Base-by-base conservation (phyloP, 1,140 invertebrate species). In the Hormaphis cornu region DNA sequence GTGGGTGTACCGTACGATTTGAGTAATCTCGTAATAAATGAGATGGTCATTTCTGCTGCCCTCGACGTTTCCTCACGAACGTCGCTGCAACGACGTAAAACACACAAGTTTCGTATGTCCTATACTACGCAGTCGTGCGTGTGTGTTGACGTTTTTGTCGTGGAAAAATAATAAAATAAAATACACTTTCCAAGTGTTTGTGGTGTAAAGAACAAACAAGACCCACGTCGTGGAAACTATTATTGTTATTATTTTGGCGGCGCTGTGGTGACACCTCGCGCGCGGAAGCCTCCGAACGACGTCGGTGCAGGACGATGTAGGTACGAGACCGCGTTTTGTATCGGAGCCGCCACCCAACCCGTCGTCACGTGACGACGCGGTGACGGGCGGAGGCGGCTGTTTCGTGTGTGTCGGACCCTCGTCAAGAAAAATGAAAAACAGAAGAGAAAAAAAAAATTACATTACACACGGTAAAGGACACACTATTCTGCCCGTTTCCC, bases 321-420 rank as follows among this genome's bases (percentile, higher is more conserved):
- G n/a, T n/a, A n/a, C n/a, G n/a, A n/a, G n/a, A n/a, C n/a, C n/a
- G n/a, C n/a, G n/a, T n/a, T n/a, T n/a, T n/a, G n/a, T n/a, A n/a
- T n/a, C n/a, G n/a, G n/a, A n/a, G n/a, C n/a, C 20, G 58, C 58
- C 59, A 66, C 59, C 42, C 59, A 66, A 48, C 59, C 40, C 54
- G 54, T 56, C 28, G 10, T 3, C 40, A 48, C 22, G 50, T 12
- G 5, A 10, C 9, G 14, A 24, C 10, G 8, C 44, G 18, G 30
- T 16, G 52, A 33, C 18, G 28, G 42, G 12, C 8, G 5, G 18
- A 16, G 37, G 56, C 16, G 37, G 20, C n/a, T 20, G 37, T 61
- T 63, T 28, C n/a, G n/a, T 6, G 12, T 40, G 40, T 66, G 42
- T 66, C 59, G 40, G 59, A 66, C 59, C 59, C 59, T 66, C 28